Conservation (phyloP, 2,888 invertebrate species). For the Apodemia mormo region DNA sequence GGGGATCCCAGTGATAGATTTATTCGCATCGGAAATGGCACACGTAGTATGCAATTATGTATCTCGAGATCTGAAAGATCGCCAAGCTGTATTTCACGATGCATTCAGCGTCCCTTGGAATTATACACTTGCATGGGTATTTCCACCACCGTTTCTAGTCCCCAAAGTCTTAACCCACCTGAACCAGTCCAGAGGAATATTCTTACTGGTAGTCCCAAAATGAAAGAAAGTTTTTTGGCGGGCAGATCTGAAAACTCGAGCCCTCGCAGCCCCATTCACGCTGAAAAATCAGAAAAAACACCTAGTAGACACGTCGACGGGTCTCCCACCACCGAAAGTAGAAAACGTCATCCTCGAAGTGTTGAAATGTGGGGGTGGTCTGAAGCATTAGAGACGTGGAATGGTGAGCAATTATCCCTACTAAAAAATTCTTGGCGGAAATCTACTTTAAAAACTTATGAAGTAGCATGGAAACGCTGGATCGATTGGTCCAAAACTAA, state of each 20-base stretch:
- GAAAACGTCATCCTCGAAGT: constrained; percentile 31
- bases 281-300: constrained; percentile 24
- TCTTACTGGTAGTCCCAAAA: constrained; percentile 17
- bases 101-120: constrained; percentile 27
- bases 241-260: constrained; percentile 27
- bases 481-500: constrained; percentile 20
- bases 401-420: constrained; percentile 7
- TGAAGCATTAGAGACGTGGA: constrained; percentile 15
- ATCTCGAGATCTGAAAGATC: constrained; percentile 22
- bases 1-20: constrained; percentile 26
- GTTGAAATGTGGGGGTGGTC: constrained; percentile 39
- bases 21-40: constrained; percentile 34
- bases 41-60: constrained; percentile 25
- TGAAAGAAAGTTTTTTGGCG: constrained; percentile 22
- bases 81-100: constrained; percentile 22
- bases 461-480: constrained; percentile 27
- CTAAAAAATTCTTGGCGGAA: constrained; percentile 24
- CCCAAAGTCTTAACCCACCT: constrained; percentile 37
- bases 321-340: constrained; percentile 26
- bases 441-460: constrained; percentile 27
- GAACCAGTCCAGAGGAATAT: constrained; percentile 23
- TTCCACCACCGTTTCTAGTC: constrained; percentile 35
- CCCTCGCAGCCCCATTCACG: constrained; percentile 28
- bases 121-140: constrained; percentile 34
- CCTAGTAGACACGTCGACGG: constrained; percentile 34